These are phyloP conservation scores for Onychomys torridus DNA, from an alignment of 2,797 vertebrate species.

Conservation along the genomic window DNA sequence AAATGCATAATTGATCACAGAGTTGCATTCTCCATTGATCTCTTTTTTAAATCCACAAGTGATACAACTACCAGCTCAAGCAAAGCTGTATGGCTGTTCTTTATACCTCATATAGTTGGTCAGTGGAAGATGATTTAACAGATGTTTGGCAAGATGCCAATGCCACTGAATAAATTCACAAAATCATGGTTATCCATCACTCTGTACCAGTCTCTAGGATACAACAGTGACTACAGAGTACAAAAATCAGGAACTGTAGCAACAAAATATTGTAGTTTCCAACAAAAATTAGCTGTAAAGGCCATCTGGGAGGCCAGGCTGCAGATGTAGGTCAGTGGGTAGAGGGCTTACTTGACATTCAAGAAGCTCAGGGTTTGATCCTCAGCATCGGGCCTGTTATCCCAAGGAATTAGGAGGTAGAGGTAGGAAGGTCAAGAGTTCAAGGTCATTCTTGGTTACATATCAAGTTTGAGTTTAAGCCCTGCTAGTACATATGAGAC, in stretches of 20 bases:
- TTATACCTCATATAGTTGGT: neutral
- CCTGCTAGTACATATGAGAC: neutral
- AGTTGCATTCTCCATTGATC: neutral
- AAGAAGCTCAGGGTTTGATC: neutral
- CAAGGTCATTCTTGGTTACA: neutral
- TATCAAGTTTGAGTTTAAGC: neutral
- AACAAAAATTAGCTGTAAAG: constrained; percentile 21
- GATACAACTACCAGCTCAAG: neutral
- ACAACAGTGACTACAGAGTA: neutral
- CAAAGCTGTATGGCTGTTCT: neutral
- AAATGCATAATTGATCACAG: constrained; percentile 55
- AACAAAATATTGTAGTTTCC: neutral
- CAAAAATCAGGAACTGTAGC: neutral
- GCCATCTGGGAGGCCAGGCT: neutral
- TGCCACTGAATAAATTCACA: neutral
- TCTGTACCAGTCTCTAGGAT: neutral
- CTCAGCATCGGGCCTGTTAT: neutral
- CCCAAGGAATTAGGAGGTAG: neutral
- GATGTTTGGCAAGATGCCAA: neutral
- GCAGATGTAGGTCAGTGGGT: neutral
- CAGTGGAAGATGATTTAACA: neutral
- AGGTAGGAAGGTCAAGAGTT: neutral
- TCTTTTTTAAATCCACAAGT: constrained; percentile 7
- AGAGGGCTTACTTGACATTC: too few species aligned
- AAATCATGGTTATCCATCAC: neutral